These are phyloP conservation scores for Barnardius zonarius DNA, from an alignment of 2,113 vertebrate genomes.

Conservation along the genomic window DNA sequence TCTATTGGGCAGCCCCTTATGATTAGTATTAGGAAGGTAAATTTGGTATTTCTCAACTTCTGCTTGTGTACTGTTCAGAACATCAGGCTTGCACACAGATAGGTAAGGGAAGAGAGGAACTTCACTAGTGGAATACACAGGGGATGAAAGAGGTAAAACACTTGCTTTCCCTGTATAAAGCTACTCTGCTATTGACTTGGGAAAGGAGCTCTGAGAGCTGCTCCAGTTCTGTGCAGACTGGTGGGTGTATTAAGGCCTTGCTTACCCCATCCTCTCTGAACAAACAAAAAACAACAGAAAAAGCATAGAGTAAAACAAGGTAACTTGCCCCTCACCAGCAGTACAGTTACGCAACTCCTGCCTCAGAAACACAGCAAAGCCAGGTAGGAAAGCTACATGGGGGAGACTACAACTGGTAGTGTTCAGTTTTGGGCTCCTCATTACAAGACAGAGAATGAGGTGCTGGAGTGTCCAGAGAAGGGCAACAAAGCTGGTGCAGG, in stretches of 20 bases:
- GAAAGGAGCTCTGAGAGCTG: neutral
- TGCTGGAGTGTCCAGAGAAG: neutral
- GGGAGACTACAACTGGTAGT: neutral
- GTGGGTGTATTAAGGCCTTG: neutral
- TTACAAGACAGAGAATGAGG: neutral
- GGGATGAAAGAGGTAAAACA: neutral
- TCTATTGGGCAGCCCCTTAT: accelerated
- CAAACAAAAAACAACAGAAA: neutral
- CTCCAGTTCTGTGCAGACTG: neutral
- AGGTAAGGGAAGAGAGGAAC: neutral
- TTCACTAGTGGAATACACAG: accelerated
- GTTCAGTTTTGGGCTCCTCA: neutral
- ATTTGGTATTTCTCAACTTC: accelerated
- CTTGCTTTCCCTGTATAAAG: neutral
- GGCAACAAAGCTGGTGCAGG: neutral
- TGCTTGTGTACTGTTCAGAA: neutral
- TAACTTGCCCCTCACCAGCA: no score
- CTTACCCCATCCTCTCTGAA: accelerated
- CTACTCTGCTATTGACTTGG: accelerated
- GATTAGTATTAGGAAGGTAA: accelerated
- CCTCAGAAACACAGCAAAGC: neutral
- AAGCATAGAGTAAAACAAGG: accelerated
- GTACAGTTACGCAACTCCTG: neutral
- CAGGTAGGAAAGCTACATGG: accelerated
- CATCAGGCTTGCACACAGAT: accelerated